A percentile compares a stretch with the other conserved stretches of the same genome.
Conservation (phyloP, 2,888 invertebrate genomes). For the Lathronympha strigana region DNA sequence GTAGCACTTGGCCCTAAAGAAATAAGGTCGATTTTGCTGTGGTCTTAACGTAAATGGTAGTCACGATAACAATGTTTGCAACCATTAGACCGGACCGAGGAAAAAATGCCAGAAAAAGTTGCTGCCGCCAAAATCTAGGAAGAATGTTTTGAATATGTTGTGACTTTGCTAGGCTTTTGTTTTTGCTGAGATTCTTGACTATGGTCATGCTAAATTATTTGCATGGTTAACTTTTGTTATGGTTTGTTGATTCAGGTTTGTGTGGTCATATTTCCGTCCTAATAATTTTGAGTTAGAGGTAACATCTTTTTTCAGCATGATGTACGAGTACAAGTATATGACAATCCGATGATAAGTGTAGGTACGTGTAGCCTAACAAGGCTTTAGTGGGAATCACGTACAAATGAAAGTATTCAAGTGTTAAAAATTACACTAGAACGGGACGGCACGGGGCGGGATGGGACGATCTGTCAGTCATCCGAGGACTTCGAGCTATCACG, state of each 20-base stretch:
- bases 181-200: constrained; percentile 16
- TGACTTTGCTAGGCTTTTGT: constrained; percentile 19
- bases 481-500: too few species aligned
- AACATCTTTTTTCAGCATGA: too few species aligned
- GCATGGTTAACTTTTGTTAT: not conserved
- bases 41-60: constrained; percentile 6
- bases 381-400: too few species aligned
- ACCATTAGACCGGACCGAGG: constrained; percentile 14
- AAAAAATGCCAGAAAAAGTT: constrained; percentile 19
- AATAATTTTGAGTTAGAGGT: too few species aligned
- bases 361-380: too few species aligned
- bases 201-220: not conserved
- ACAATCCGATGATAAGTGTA: too few species aligned
- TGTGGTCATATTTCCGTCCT: not conserved
- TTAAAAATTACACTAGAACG: too few species aligned
- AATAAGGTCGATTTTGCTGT: constrained; percentile 7
- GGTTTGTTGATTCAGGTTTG: not conserved
- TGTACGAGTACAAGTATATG: too few species aligned
- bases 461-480: too few species aligned
- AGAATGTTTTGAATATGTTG: constrained; percentile 20
- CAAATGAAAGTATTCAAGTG: too few species aligned
- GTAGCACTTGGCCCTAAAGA: not conserved
- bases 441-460: too few species aligned
- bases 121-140: constrained; percentile 16
- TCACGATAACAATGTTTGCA: constrained; percentile 20